These are phyloP conservation scores for Drosophila ogumai DNA, from an alignment of 1,140 invertebrate species.

Conservation along the genomic window DNA sequence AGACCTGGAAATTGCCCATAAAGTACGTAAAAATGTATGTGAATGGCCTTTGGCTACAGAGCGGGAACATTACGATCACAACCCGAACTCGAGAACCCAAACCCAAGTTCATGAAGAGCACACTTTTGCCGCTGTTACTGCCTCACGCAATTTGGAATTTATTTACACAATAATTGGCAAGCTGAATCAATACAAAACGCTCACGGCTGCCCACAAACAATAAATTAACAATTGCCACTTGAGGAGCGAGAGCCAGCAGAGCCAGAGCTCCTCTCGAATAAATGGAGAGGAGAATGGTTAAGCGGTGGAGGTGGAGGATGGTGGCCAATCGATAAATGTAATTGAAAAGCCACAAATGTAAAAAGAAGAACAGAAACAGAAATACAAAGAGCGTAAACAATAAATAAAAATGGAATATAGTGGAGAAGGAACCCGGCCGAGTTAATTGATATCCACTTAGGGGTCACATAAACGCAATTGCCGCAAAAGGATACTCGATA, in stretches of 20 bases:
- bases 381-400: conserved; percentile 5
- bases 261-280: not conserved
- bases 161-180: conserved; percentile 82
- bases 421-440: not conserved
- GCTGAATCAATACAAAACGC: conserved; percentile 76
- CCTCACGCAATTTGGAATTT: conserved; percentile 78
- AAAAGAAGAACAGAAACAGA: conserved; percentile 1
- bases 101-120: conserved; percentile 53
- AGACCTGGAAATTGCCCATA: conserved; percentile 69
- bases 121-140: conserved; percentile 58
- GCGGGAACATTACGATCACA: conserved; percentile 23
- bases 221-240: conserved; percentile 76
- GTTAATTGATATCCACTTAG: conserved; percentile 35
- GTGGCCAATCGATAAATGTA: conserved; percentile 38
- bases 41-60: conserved; percentile 58
- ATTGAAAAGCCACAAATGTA: conserved; percentile 30
- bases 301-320: not conserved
- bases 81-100: not conserved
- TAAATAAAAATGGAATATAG: conserved; percentile 16
- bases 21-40: conserved; percentile 73
- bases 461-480: conserved; percentile 25
- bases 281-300: not conserved
- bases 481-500: conserved; percentile 8
- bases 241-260: not conserved
- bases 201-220: conserved; percentile 67